phyloP scores from a whole-genome alignment of 2,797 vertebrate species.

The Darevskia mixta region DNA sequence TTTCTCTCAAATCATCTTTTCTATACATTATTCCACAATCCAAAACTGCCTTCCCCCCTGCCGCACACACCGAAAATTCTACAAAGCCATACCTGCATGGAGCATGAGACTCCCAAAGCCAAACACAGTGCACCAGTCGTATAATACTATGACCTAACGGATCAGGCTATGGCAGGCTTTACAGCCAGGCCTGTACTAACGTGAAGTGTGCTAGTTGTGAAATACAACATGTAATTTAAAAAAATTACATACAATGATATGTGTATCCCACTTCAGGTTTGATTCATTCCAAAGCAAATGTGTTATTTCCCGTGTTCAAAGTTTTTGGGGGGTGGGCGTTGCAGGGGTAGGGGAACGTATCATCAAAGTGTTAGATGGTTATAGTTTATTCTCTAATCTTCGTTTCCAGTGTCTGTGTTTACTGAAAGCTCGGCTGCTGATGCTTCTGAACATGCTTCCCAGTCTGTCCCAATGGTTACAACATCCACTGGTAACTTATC shows the following conservation, averaged over 20 bases:
- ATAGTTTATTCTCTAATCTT: slow-evolving; percentile 11
- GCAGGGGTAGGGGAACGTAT: background rate
- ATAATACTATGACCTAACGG: background rate
- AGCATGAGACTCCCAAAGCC: background rate
- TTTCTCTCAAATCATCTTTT: background rate
- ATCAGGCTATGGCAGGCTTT: background rate
- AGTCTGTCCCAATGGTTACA: slow-evolving; percentile 96
- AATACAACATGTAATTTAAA: background rate
- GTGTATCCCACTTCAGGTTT: background rate
- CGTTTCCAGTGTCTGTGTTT: slow-evolving; percentile 83
- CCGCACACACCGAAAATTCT: background rate
- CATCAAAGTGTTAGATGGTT: background rate
- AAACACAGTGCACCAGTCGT: background rate
- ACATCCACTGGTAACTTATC: slow-evolving; percentile 89
- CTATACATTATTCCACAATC: background rate
- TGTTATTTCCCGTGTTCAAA: background rate
- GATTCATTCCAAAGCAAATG: background rate
- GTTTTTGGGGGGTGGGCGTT: too few relatives aligned
- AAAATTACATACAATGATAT: too few relatives aligned
- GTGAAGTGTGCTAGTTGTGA: background rate
- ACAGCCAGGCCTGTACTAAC: too few relatives aligned
- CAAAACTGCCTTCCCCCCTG: background rate
- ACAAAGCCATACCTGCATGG: background rate
- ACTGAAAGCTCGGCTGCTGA: slow-evolving; percentile 88
- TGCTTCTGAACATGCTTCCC: slow-evolving; percentile 88